Evolutionary conservation across 64 coral and sea anemone species (phyloP).

Genomic region (Hydrozoanthus tunicans): DNA sequence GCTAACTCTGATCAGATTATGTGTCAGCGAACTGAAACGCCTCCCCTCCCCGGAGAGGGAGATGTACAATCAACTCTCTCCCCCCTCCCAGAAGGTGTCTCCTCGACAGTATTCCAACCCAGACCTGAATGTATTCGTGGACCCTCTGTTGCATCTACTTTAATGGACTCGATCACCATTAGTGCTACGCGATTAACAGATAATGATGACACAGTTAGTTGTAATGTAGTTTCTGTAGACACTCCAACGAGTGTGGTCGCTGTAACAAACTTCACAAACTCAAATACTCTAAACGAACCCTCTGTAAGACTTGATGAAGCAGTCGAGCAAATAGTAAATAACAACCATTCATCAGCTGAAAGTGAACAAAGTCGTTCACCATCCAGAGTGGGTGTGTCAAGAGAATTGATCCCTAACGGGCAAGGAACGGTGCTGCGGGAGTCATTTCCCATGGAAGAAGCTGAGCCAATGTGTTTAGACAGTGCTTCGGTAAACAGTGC

Average conservation of each 20-base stretch:
- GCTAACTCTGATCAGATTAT: not conserved
- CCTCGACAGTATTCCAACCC: slow-evolving; percentile 23
- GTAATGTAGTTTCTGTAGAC: not conserved
- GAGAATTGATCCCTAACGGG: not conserved
- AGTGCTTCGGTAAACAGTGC: slow-evolving; percentile 34
- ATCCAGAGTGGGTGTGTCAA: slow-evolving; percentile 28
- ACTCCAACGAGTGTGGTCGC: not conserved
- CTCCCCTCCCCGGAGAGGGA: slow-evolving; percentile 51
- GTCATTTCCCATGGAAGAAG: slow-evolving; percentile 73
- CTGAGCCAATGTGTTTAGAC: slow-evolving; percentile 77
- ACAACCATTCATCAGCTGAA: slow-evolving; percentile 4
- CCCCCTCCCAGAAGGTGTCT: slow-evolving; percentile 21
- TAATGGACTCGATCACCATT: slow-evolving; percentile 14
- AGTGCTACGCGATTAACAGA: not conserved
- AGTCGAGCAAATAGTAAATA: slow-evolving; percentile 62
- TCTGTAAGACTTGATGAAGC: slow-evolving; percentile 57
- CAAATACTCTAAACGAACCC: not conserved
- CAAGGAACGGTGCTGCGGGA: slow-evolving; percentile 47
- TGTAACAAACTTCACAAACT: not conserved
- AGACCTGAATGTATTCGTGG: slow-evolving; percentile 23
- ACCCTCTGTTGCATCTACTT: slow-evolving; percentile 38
- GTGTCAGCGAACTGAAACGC: slow-evolving; percentile 22
- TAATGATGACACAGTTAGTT: not conserved
- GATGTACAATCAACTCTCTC: slow-evolving; percentile 35
- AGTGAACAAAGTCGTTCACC: slow-evolving; percentile 36